Conservation (phyloP, 2,888 invertebrate genomes). For the Agriotes lineatus region DNA sequence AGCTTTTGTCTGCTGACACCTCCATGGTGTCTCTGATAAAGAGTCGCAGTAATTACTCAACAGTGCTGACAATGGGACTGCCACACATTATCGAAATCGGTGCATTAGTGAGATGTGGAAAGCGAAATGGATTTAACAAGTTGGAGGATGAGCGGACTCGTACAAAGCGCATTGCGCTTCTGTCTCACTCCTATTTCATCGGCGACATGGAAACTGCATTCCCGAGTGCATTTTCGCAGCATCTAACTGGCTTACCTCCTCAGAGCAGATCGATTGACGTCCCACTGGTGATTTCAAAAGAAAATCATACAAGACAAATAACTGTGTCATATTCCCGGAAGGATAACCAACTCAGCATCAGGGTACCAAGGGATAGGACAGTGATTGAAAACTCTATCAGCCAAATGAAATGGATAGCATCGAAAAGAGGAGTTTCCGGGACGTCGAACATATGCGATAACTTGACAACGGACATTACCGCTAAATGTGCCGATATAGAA, state of each 20-base stretch:
- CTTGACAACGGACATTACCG: slow-evolving; percentile 41
- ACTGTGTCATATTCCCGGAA: slow-evolving; percentile 22
- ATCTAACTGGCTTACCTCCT: neutral
- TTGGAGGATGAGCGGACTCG: neutral
- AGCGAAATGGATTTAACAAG: slow-evolving; percentile 6
- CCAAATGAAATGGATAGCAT: slow-evolving; percentile 36
- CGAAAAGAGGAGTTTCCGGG: slow-evolving; percentile 23
- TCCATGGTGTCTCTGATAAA: slow-evolving; percentile 43
- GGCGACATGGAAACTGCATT: slow-evolving; percentile 32
- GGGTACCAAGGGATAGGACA: slow-evolving; percentile 7
- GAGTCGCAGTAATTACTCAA: slow-evolving; percentile 46
- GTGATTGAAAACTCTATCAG: slow-evolving; percentile 41
- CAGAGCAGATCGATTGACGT: slow-evolving; percentile 10
- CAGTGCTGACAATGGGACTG: slow-evolving; percentile 39
- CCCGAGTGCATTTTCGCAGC: neutral
- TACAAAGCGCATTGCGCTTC: neutral
- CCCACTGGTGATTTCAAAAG: slow-evolving; percentile 9
- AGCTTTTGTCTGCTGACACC: slow-evolving; percentile 36
- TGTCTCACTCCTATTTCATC: neutral
- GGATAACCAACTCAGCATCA: slow-evolving; percentile 20
- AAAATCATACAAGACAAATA: slow-evolving; percentile 6
- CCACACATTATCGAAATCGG: slow-evolving; percentile 22
- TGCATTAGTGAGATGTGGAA: slow-evolving; percentile 21
- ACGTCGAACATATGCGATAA: slow-evolving; percentile 41
- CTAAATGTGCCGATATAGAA: slow-evolving; percentile 40